A percentile compares a stretch with the other conserved stretches of the same genome.
Evolutionary conservation across 2,888 invertebrate genomes (phyloP).

Genomic region (Rhogogaster chlorosoma): DNA sequence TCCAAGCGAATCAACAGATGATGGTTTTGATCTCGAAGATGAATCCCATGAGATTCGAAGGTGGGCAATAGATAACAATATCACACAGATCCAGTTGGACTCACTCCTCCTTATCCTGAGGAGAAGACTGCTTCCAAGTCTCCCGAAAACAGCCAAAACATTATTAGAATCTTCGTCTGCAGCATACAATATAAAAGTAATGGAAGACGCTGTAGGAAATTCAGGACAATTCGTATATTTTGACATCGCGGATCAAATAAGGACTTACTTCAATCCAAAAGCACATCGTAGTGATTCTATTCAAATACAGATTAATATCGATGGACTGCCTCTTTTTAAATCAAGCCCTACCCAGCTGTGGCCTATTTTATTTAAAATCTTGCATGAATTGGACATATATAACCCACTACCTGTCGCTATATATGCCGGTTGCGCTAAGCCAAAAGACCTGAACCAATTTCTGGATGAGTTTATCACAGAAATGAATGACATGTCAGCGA

Average conservation of each 20-base stretch:
- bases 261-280: conserved; percentile 27
- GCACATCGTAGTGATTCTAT: conserved; percentile 16
- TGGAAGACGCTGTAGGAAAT: conserved; percentile 17
- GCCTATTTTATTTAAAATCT: conserved; percentile 57
- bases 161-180: conserved; percentile 24
- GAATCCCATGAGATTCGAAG: conserved; percentile 17
- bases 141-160: conserved; percentile 5
- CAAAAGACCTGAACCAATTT: conserved; percentile 22
- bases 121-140: conserved; percentile 20
- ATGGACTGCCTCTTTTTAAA: too few species aligned
- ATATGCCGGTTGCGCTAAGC: conserved; percentile 21
- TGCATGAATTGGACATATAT: conserved; percentile 20
- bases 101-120: conserved; percentile 12
- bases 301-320: too few species aligned
- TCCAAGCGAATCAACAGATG: conserved; percentile 1
- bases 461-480: conserved; percentile 10
- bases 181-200: conserved; percentile 9
- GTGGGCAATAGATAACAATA: conserved; percentile 18
- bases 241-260: conserved; percentile 22
- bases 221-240: conserved; percentile 13
- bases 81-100: conserved; percentile 19
- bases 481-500: conserved; percentile 27
- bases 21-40: conserved; percentile 14
- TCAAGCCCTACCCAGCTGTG: conserved; percentile 62
- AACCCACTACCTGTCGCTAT: conserved; percentile 16